Evolutionary conservation across 2,113 vertebrate species (phyloP), one percentile per base, ranked within the genome.

Genomic region (Stomatorhinus ivindoensis): DNA sequence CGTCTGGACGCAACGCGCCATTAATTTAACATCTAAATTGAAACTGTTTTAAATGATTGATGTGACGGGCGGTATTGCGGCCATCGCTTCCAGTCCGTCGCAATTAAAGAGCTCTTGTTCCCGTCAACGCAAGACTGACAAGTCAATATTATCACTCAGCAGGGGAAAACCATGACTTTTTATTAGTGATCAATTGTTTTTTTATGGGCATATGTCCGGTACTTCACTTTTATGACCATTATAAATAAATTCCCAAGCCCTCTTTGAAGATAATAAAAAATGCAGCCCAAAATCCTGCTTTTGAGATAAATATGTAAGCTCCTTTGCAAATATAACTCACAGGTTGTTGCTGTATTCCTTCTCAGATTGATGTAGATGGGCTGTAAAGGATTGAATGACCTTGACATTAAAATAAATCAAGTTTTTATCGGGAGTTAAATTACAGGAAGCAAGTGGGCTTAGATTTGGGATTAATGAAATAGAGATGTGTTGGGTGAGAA

Each of bases 21-120:
- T 84, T 89, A 82, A 82, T 82, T 82, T 82, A 8, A 51, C 35
- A 7, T 89, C 88, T 51, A 84, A 58, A 89, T 84, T 51, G 55
- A 89, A 89, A 19, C 15, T n/a, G 35, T 35, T 39, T 39, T 61
- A 61, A 61, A 27, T 61, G 88, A 88, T 88, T 53, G 88, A 88
- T 88, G 88, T 8, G 69, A 51, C 27, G 4, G 21, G 69, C 27
- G 47, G 48, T 31, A 48, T 82, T 35, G 48, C 88, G 10, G 39
- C 35, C 15, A 35, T 61, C 39, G 9, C 80, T 84, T 83, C 76
- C 21, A 51, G 50, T 6, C 88, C 47, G 13, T 53, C n/a, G 19
- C 51, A 84, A 84, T 58, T 61, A 42, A 69, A 53, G 73, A 39
- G 69, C 51, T n/a, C 50, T 50, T 61, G 27, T 51, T 61, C 31